Evolutionary conservation across 2,113 vertebrate genomes (phyloP), one percentile per base, ranked within the genome.

Genomic region (Serilophus lunatus): DNA sequence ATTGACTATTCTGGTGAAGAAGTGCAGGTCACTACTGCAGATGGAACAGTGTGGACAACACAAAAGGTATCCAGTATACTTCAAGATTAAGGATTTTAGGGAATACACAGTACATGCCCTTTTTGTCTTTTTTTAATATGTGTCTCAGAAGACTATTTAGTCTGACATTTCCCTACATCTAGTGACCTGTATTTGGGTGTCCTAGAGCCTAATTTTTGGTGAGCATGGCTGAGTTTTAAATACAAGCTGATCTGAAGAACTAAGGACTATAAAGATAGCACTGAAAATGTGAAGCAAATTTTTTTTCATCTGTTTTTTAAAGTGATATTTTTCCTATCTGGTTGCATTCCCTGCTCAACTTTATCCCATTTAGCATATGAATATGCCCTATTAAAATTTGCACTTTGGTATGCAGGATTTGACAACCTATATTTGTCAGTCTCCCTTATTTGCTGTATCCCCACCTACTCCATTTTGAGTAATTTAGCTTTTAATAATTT

Each of bases 1-100:
- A 97, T 99, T 64, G 98, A 99, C 86, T 99, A 99, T 96, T 98
- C 99, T 82, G 99, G 99, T 64, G 99, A 99, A 70, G 93, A 98
- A 54, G 98, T 99, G 49, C 98, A 98, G 68, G 97, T 99, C 49
- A 98, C 97, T 68, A 98, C 98, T 50, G 95, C 97, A 38, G 98
- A 97, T 13, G 99, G 99, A 36, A 95, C 98, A 5, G 97, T 97
- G 49, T 99, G 97, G 97, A 98, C 97, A 33, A 98, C 99, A 47
- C 99, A 99, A 64, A 99, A 99, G 98, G 99, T 99, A 95, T 53
- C 29, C 5, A 18, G 2, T 45, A 18, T 13, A 29, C 38, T 51
- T 60, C 50, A 76, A n/a, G 45, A 90, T 31, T 20, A 33, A 57
- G 33, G 13, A 42, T 33, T 85, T 64, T 60, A 68, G 51, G 50